Evolutionary conservation across 2,888 invertebrate species (phyloP).

Genomic region (Chloromyia formosa): DNA sequence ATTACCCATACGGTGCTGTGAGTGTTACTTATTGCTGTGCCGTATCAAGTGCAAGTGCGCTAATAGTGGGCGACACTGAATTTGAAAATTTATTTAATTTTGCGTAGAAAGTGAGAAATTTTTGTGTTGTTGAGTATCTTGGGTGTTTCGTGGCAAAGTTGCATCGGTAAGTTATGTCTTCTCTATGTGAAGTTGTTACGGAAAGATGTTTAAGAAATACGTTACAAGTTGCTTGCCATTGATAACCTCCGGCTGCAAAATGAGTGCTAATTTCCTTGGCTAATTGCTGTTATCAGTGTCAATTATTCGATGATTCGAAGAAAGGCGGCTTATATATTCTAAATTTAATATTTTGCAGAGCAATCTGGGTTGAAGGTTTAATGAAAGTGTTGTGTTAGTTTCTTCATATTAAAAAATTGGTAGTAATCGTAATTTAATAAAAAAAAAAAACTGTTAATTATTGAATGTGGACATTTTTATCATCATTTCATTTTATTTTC

Average conservation of each 20-base stretch:
- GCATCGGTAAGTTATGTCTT: neutral
- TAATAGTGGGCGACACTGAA: neutral
- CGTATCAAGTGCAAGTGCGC: constrained; percentile 1
- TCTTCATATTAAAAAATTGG: too few relatives aligned
- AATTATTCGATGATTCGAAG: neutral
- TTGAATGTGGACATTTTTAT: too few relatives aligned
- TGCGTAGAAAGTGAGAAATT: constrained; percentile 24
- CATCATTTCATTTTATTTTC: too few relatives aligned
- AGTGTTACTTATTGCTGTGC: neutral
- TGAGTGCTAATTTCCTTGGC: constrained; percentile 22
- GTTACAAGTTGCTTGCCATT: neutral
- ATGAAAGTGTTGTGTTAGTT: too few relatives aligned
- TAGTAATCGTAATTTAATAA: too few relatives aligned
- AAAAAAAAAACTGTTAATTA: too few relatives aligned
- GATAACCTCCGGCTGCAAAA: constrained; percentile 18
- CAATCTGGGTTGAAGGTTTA: neutral
- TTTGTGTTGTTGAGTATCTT: neutral
- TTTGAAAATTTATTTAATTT: constrained; percentile 8
- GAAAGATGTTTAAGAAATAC: neutral
- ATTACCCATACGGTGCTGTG: too few relatives aligned
- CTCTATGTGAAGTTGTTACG: neutral
- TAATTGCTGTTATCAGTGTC: constrained; percentile 19
- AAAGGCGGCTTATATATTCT: neutral
- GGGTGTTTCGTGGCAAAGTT: neutral
- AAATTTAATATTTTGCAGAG: too few relatives aligned